Evolutionary conservation across 2,797 vertebrate genomes (phyloP), one percentile per base, ranked within the genome.

Genomic region (Sus cebifrons): DNA sequence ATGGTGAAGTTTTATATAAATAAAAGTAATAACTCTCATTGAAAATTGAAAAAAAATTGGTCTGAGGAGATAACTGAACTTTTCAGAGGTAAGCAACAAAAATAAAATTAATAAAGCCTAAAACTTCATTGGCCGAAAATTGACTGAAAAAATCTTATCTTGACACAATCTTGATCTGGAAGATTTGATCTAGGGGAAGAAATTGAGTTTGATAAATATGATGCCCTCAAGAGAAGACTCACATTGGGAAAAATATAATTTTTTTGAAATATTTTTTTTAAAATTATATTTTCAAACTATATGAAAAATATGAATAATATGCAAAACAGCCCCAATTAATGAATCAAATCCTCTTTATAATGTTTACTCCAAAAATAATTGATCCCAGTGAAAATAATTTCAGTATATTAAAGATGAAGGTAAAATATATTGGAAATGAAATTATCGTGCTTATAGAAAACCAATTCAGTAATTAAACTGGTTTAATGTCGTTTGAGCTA

Each of bases 301-400:
- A 56, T 56, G 54, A 56, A 56, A 56, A 56, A 56, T 56, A 89
- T 85, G 32, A 86, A 56, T 73, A 67, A 93, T 93, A 83, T 75
- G 29, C 6, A 58, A 68, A 60, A 74, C 5, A 83, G 89, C 71
- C 3, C 32, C 56, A 5, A 58, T 60, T 44, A 56, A 62, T 40
- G 29, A 86, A 88, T 74, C 21, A 77, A 85, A 85, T 32, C 9
- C 15, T 92, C 67, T 29, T 54, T 40, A 3, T 58, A 68, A 62
- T 3, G 27, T 54, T 82, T 60, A 25, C 32, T 64, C 16, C 77
- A 36, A 81, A 96, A 94, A 68, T 62, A n/a, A 44, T 12, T 82
- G 58, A 71, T 49, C 5, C 3, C 29, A 82, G 6, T 65, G 49
- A 94, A 95, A 91, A 68, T 88, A 74, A 54, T 62, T 82, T 88